phyloP scores from a whole-genome alignment of 2,113 vertebrate species.

The Neogobius melanostomus region DNA sequence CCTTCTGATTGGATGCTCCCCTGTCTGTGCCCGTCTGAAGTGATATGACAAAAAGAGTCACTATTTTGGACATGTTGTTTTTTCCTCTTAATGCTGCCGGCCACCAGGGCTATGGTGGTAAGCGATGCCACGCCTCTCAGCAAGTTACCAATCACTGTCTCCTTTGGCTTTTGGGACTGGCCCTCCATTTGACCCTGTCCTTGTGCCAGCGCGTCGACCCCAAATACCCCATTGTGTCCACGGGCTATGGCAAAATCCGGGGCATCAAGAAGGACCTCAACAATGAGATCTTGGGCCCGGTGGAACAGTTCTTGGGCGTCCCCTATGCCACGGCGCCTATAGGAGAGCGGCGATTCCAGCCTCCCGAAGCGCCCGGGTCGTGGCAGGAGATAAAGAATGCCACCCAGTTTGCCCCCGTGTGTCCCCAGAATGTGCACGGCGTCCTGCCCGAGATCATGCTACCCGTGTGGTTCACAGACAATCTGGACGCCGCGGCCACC shows the following conservation, averaged over 20 bases:
- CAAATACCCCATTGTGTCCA: slow-evolving; percentile 85
- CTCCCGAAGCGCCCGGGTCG: slow-evolving; percentile 88
- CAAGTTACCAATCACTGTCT: slow-evolving; percentile 68
- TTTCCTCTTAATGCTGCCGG: slow-evolving; percentile 52
- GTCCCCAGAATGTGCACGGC: slow-evolving; percentile 90
- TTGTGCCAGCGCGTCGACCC: slow-evolving; percentile 80
- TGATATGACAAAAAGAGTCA: slow-evolving; percentile 59
- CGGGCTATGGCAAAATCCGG: slow-evolving; percentile 86
- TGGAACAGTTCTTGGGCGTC: slow-evolving; percentile 88
- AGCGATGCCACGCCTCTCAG: slow-evolving; percentile 40
- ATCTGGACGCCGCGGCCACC: slow-evolving; percentile 86
- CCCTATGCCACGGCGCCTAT: slow-evolving; percentile 88
- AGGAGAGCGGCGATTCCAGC: slow-evolving; percentile 88
- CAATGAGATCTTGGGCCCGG: slow-evolving; percentile 90
- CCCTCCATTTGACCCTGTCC: slow-evolving; percentile 75
- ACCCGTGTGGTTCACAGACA: slow-evolving; percentile 92
- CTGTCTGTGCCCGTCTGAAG: slow-evolving; percentile 32
- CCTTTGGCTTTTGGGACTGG: slow-evolving; percentile 79
- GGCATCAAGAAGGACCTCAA: slow-evolving; percentile 86
- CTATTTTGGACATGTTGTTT: slow-evolving; percentile 74
- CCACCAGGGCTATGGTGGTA: slow-evolving; percentile 66
- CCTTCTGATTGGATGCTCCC: slow-evolving; percentile 46
- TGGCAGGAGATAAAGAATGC: slow-evolving; percentile 90
- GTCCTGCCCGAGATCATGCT: slow-evolving; percentile 92
- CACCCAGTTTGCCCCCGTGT: slow-evolving; percentile 87